A percentile compares a stretch with the other conserved stretches of the same genome.
These are phyloP conservation scores for Podocnemis expansa DNA, from an alignment of 2,113 vertebrate species.

Conservation along the genomic window DNA sequence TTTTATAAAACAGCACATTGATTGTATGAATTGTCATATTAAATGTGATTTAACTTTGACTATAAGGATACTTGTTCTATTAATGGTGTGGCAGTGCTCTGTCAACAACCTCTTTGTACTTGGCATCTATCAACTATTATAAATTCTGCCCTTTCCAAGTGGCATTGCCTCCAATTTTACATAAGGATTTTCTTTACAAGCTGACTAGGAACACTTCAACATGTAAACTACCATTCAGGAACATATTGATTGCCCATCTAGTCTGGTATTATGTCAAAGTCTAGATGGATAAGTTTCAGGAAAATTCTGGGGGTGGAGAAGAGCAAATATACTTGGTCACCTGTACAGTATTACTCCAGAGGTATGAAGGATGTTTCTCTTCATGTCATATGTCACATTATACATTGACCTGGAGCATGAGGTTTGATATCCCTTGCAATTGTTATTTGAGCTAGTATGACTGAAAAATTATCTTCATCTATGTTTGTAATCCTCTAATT, in stretches of 20 bases:
- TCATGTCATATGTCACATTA: neutral
- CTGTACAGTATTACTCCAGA: neutral
- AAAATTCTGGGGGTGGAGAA: neutral
- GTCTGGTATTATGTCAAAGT: neutral
- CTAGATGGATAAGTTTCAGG: neutral
- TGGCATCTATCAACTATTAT: neutral
- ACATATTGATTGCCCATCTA: neutral
- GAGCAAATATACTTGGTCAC: neutral
- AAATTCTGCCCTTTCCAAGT: neutral
- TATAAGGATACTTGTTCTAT: conserved; percentile 45
- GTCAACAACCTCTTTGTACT: neutral
- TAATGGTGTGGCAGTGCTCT: conserved; percentile 18
- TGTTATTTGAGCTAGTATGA: neutral
- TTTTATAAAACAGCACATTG: conserved; percentile 75
- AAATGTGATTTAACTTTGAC: conserved; percentile 38
- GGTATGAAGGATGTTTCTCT: neutral
- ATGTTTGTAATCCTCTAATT: neutral
- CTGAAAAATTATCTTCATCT: neutral
- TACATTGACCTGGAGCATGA: neutral
- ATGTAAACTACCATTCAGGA: neutral
- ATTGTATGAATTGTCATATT: conserved; percentile 75
- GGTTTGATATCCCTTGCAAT: neutral
- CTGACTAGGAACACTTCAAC: neutral
- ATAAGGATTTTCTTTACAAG: neutral
- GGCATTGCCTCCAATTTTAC: neutral